A percentile compares a stretch with the other conserved stretches of the same genome.
Conservation (phyloP, 2,888 invertebrate species). For the Cancer borealis region DNA sequence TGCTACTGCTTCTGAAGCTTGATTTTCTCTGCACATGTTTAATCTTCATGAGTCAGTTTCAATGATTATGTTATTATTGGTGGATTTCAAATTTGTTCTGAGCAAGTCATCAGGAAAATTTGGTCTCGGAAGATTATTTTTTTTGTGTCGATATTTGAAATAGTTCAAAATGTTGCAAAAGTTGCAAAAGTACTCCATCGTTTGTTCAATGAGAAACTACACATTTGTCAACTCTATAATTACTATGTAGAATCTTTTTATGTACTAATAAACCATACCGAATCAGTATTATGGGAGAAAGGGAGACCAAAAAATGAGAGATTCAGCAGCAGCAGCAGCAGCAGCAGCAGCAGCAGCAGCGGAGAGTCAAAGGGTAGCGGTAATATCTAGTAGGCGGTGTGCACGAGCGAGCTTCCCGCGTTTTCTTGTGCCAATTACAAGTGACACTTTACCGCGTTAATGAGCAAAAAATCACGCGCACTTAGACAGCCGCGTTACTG, state of each 20-base stretch:
- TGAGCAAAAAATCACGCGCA: slow-evolving; percentile 70
- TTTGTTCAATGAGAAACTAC: not conserved
- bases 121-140: not conserved
- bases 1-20: not conserved
- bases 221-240: not conserved
- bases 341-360: not conserved
- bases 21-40: not conserved
- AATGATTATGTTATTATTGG: not conserved
- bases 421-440: slow-evolving; percentile 74
- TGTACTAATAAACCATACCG: not conserved
- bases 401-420: slow-evolving; percentile 61
- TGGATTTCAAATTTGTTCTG: not conserved
- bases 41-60: not conserved
- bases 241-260: not conserved
- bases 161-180: not conserved
- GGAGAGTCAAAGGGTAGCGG: not conserved
- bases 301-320: not conserved
- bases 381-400: slow-evolving; percentile 13
- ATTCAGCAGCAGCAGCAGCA: not conserved
- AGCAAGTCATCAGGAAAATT: not conserved
- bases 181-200: not conserved
- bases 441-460: slow-evolving; percentile 72
- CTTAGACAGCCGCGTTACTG: slow-evolving; percentile 63
- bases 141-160: not conserved
- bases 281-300: not conserved